A percentile compares a stretch with the other conserved stretches of the same genome.
Conservation (phyloP, 2,888 invertebrate species). For the Opisthograptis luteolata region DNA sequence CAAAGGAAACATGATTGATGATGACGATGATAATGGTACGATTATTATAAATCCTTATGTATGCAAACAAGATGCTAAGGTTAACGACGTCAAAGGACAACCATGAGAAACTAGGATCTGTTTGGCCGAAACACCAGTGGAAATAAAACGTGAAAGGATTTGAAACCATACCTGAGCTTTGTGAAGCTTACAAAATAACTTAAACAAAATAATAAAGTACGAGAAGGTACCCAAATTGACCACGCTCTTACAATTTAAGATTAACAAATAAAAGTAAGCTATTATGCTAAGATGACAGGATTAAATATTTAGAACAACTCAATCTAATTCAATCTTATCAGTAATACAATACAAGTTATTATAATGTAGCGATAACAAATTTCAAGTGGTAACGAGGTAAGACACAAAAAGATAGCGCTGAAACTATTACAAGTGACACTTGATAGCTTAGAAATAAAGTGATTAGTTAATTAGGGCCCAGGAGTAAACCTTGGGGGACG, state of each 20-base stretch:
- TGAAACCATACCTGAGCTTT: no score
- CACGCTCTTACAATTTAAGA: neutral
- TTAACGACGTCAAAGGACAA: no score
- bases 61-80: no score
- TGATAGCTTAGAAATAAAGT: conserved; percentile 33
- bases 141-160: no score
- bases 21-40: no score
- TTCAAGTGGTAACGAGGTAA: neutral
- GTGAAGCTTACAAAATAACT: no score
- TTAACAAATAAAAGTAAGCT: neutral
- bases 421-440: conserved; percentile 2
- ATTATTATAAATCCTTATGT: no score
- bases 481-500: conserved; percentile 45
- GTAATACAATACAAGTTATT: conserved; percentile 10
- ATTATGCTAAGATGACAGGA: conserved; percentile 10
- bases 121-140: no score
- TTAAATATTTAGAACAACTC: neutral
- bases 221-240: no score
- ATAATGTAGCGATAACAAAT: neutral
- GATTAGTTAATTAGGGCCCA: conserved; percentile 42
- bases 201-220: no score
- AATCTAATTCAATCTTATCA: conserved; percentile 9
- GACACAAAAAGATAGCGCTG: neutral
- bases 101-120: no score
- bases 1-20: no score